These are phyloP conservation scores for Hydrotaea diabolus DNA, from an alignment of 2,888 invertebrate genomes.

Conservation along the genomic window DNA sequence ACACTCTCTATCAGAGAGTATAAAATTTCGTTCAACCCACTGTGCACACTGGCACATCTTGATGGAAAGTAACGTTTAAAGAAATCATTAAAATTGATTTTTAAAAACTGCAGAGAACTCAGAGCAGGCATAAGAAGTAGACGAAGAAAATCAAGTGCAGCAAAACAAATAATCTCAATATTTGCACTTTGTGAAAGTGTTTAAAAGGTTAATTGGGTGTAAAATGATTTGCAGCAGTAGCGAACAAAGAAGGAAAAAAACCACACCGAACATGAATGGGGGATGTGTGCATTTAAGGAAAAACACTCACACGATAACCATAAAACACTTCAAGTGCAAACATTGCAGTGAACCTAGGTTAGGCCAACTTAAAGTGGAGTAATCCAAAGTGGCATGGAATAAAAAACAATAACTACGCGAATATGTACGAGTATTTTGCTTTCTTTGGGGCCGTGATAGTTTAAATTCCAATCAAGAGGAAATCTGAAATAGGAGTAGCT, in stretches of 20 bases:
- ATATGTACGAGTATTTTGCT: too few species aligned
- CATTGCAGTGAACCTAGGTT: too few species aligned
- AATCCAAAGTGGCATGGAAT: too few species aligned
- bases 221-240: conserved; percentile 47
- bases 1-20: too few species aligned
- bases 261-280: neutral
- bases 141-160: conserved; percentile 14
- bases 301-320: neutral
- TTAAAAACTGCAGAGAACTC: conserved; percentile 39
- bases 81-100: conserved; percentile 53
- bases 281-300: neutral
- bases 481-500: too few species aligned
- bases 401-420: too few species aligned
- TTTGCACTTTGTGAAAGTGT: conserved; percentile 75
- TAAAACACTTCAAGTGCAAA: too few species aligned
- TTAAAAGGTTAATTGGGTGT: conserved; percentile 74
- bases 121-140: conserved; percentile 30
- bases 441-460: too few species aligned
- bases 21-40: too few species aligned
- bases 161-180: conserved; percentile 42
- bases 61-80: conserved; percentile 51
- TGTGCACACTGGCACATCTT: conserved; percentile 38
- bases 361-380: too few species aligned
- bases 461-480: too few species aligned
- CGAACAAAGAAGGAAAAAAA: neutral